Evolutionary conservation across 2,797 vertebrate genomes (phyloP).

Genomic region (Gila robusta): DNA sequence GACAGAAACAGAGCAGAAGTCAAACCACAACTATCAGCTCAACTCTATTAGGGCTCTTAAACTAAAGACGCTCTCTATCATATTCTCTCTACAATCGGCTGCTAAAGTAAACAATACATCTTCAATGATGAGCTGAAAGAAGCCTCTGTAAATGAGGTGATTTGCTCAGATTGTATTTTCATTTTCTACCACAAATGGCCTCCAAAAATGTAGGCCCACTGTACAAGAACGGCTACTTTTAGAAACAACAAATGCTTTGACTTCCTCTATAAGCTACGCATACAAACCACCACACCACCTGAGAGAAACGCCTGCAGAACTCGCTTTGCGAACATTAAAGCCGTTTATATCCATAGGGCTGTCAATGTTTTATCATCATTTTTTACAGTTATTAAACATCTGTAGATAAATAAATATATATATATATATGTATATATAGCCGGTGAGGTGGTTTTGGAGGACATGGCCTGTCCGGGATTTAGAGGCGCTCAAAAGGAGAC

Average conservation of each 20-base stretch:
- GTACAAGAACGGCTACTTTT: not conserved
- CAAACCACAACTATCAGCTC: conserved; percentile 2
- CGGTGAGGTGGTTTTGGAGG: too few relatives aligned
- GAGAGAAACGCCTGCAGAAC: not conserved
- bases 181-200: too few relatives aligned
- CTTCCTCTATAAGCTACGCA: not conserved
- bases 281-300: not conserved
- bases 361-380: too few relatives aligned
- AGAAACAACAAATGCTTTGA: not conserved
- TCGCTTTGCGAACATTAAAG: not conserved
- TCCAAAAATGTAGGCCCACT: not conserved
- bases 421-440: too few relatives aligned
- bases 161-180: not conserved
- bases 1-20: conserved; percentile 2
- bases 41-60: not conserved
- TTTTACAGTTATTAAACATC: too few relatives aligned
- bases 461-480: too few relatives aligned
- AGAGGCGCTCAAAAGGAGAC: too few relatives aligned
- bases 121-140: not conserved
- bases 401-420: too few relatives aligned
- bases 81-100: not conserved
- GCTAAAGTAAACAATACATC: not conserved
- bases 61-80: not conserved
- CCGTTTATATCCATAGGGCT: too few relatives aligned
- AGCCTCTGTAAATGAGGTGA: not conserved